phyloP scores from a whole-genome alignment of 1,140 invertebrate genomes.

The Bombus picipes region DNA sequence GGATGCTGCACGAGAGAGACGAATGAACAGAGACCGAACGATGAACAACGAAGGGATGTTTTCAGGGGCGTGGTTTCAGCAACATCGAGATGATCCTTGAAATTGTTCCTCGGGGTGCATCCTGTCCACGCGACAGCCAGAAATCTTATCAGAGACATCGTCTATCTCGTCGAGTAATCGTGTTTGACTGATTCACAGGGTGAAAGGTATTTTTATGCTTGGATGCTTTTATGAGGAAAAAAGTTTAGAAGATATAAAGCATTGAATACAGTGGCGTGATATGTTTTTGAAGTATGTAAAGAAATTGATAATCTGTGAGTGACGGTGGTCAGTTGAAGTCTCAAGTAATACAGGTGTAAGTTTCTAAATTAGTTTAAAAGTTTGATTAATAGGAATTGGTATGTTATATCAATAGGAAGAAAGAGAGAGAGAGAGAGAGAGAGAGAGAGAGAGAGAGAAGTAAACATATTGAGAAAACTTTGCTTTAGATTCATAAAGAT shows the following conservation, averaged over 20 bases:
- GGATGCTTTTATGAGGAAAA: background rate
- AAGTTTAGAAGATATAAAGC: background rate
- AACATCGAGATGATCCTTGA: constrained; percentile 1
- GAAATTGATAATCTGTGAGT: too few relatives aligned
- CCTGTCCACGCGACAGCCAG: constrained; percentile 29
- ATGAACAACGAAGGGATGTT: constrained; percentile 2
- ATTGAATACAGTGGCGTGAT: background rate
- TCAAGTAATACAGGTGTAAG: background rate
- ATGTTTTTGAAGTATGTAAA: background rate
- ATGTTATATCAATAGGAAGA: too few relatives aligned
- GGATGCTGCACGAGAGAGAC: constrained; percentile 54
- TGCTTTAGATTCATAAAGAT: too few relatives aligned
- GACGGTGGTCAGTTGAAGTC: background rate
- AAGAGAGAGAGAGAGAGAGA: too few relatives aligned
- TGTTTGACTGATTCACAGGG: background rate
- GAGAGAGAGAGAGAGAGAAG: too few relatives aligned
- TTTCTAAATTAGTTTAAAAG: background rate
- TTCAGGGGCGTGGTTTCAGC: constrained; percentile 49
- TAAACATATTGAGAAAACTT: too few relatives aligned
- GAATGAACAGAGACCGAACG: constrained; percentile 13
- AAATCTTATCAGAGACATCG: constrained; percentile 75
- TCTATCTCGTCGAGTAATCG: constrained; percentile 51
- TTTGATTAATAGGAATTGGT: too few relatives aligned
- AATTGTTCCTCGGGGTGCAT: constrained; percentile 38
- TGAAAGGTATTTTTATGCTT: background rate